A percentile compares a stretch with the other conserved stretches of the same genome.
Evolutionary conservation across 2,888 invertebrate genomes (phyloP).

Genomic region (Keiferia lycopersicella): DNA sequence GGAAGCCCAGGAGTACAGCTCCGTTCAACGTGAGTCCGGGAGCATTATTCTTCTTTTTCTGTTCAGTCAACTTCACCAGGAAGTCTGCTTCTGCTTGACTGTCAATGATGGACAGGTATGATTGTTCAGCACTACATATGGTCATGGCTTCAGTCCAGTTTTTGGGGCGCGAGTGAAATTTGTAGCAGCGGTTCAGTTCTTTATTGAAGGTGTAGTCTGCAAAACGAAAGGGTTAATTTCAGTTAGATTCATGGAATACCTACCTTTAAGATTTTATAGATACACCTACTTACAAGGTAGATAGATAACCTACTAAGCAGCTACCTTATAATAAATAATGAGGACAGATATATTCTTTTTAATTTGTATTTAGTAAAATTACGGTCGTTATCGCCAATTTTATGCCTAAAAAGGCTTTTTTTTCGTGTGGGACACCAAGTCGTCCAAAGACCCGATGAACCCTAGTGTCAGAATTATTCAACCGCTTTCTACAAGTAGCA

Average conservation of each 20-base stretch:
- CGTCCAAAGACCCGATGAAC: too few species aligned
- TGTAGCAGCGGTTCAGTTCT: constrained; percentile 34
- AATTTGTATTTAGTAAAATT: too few species aligned
- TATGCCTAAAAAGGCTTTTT: too few species aligned
- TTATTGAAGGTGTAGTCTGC: constrained; percentile 30
- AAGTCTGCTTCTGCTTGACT: constrained; percentile 34
- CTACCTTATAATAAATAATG: too few species aligned
- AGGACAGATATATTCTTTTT: too few species aligned
- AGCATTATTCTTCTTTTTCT: constrained; percentile 10
- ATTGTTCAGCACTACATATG: constrained; percentile 36
- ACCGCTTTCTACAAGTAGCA: too few species aligned
- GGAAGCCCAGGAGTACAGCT: constrained; percentile 19
- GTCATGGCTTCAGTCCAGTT: constrained; percentile 38
- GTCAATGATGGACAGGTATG: constrained; percentile 36
- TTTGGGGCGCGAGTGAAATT: constrained; percentile 34
- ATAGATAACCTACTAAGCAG: too few species aligned
- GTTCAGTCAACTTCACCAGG: constrained; percentile 27
- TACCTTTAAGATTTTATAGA: too few species aligned
- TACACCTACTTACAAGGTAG: too few species aligned
- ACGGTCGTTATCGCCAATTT: too few species aligned
- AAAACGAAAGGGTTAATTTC: neutral
- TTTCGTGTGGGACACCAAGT: too few species aligned
- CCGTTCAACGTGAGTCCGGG: neutral
- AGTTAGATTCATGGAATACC: neutral
- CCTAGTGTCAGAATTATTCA: too few species aligned